Conservation (phyloP, 2,113 vertebrate genomes). For the Scytalopus superciliaris region DNA sequence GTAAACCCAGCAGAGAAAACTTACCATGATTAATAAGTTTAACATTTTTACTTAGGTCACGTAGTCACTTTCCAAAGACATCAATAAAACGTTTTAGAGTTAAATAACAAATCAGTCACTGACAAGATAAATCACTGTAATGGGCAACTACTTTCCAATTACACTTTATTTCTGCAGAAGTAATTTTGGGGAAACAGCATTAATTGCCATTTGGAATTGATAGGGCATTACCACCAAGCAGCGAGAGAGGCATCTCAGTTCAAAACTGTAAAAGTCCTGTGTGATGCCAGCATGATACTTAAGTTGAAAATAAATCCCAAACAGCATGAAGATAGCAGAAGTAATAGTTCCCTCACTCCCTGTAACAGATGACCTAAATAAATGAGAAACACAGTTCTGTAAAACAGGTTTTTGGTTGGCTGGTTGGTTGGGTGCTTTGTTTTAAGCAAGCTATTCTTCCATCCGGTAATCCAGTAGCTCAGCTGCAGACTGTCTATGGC, state of each 20-base stretch:
- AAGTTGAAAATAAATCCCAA: slow-evolving; percentile 33
- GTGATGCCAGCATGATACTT: slow-evolving; percentile 34
- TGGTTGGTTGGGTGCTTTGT: not conserved
- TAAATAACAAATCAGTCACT: slow-evolving; percentile 52
- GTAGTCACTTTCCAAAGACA: slow-evolving; percentile 36
- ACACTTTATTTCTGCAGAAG: slow-evolving; percentile 44
- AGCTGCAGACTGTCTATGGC: not conserved
- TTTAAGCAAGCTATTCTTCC: not conserved
- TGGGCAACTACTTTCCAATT: slow-evolving; percentile 55
- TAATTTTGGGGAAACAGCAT: slow-evolving; percentile 23
- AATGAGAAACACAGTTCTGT: not conserved
- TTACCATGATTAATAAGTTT: slow-evolving; percentile 46
- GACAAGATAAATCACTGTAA: slow-evolving; percentile 52
- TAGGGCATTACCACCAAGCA: slow-evolving; percentile 28
- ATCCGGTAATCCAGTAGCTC: not conserved
- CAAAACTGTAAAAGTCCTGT: not conserved
- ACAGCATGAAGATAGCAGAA: not conserved
- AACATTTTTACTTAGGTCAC: slow-evolving; percentile 57
- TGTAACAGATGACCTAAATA: slow-evolving; percentile 4
- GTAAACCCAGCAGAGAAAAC: slow-evolving; percentile 33
- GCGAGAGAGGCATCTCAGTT: not conserved
- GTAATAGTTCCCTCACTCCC: not conserved
- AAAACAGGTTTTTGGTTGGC: not conserved
- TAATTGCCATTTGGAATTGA: slow-evolving; percentile 55
- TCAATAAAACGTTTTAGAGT: slow-evolving; percentile 56